phyloP scores from a whole-genome alignment of 2,888 invertebrate genomes.

The Yponomeuta sedellus region DNA sequence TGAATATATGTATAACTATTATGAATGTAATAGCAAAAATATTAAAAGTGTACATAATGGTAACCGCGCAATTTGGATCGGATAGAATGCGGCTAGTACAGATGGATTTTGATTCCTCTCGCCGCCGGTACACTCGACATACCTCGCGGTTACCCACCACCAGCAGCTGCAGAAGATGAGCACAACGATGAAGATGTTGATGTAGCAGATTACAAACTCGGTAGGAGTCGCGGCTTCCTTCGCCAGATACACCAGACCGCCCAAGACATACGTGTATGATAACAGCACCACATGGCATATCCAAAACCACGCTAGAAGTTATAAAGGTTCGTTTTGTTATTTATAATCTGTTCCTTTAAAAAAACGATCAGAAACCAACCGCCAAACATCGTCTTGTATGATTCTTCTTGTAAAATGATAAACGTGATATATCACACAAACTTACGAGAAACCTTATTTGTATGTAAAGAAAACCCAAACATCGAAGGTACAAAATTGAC shows the following conservation, averaged over 20 bases:
- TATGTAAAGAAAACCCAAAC: neutral
- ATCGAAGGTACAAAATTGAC: constrained; percentile 39
- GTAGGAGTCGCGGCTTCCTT: constrained; percentile 36
- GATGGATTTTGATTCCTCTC: too few relatives aligned
- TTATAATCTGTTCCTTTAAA: neutral
- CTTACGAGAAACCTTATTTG: neutral
- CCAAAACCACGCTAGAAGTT: constrained; percentile 45
- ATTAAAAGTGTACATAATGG: too few relatives aligned
- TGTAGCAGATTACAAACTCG: constrained; percentile 48
- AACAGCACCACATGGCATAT: constrained; percentile 40
- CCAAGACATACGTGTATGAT: constrained; percentile 47
- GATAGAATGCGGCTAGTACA: too few relatives aligned
- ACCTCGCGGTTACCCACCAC: constrained; percentile 54
- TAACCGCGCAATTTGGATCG: too few relatives aligned
- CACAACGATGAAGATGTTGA: constrained; percentile 45
- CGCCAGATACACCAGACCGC: constrained; percentile 40
- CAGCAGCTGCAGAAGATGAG: constrained; percentile 43
- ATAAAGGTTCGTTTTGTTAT: neutral
- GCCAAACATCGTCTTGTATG: neutral
- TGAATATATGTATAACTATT: too few relatives aligned
- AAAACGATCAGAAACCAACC: neutral
- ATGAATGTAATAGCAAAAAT: too few relatives aligned
- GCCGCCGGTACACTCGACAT: constrained; percentile 1
- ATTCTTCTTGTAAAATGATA: too few relatives aligned
- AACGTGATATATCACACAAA: too few relatives aligned